Percentiles rank a stretch among this genome's conserved stretches.
Conservation (phyloP, 2,888 invertebrate species). For the Sesamia inferens region DNA sequence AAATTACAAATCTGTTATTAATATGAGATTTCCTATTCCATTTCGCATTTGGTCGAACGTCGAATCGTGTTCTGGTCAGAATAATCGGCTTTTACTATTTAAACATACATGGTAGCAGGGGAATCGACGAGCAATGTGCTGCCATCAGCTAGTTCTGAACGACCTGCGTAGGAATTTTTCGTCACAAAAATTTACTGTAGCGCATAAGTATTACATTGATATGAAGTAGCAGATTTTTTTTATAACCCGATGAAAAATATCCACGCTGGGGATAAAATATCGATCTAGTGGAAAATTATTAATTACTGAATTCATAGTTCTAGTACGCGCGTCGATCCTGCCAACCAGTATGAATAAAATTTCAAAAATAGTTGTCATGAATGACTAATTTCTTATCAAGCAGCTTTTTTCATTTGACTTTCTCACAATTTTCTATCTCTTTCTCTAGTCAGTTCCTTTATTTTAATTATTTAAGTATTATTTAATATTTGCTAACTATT, state of each 20-base stretch:
- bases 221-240: background rate
- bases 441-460: conserved; percentile 53
- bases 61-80: conserved; percentile 2
- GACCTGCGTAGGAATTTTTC: background rate
- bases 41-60: background rate
- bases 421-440: conserved; percentile 10
- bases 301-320: too few relatives aligned
- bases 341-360: background rate
- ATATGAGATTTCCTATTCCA: conserved; percentile 1
- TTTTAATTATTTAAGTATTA: conserved; percentile 20
- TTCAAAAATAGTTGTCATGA: background rate
- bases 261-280: too few relatives aligned
- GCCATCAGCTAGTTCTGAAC: background rate
- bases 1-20: conserved; percentile 13
- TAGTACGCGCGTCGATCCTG: too few relatives aligned
- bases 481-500: conserved; percentile 19
- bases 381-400: conserved; percentile 1
- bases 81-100: background rate
- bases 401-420: conserved; percentile 16
- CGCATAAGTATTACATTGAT: background rate
- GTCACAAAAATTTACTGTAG: background rate
- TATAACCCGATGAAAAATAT: background rate
- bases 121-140: background rate
- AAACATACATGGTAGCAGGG: background rate
- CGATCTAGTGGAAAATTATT: too few relatives aligned